Evolutionary conservation across 2,797 vertebrate species (phyloP).

Genomic region (Brachymystax lenok): DNA sequence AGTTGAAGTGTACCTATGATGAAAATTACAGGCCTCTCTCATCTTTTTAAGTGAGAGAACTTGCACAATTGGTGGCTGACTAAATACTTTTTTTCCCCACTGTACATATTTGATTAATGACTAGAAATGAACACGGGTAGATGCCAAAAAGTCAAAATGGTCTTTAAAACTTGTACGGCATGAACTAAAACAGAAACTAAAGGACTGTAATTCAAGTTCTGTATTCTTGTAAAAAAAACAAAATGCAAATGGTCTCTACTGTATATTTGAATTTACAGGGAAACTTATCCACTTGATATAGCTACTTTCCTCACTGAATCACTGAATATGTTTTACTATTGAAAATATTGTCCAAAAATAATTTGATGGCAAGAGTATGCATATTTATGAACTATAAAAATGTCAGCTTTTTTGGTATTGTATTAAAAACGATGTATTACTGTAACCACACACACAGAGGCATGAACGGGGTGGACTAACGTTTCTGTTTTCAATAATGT

Average conservation of each 20-base stretch:
- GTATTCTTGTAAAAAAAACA: not conserved
- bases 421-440: not conserved
- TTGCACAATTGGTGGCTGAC: too few species aligned
- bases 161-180: constrained; percentile 15
- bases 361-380: constrained; percentile 12
- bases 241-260: constrained; percentile 5
- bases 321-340: constrained; percentile 16
- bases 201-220: constrained; percentile 9
- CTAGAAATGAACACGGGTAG: not conserved
- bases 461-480: not conserved
- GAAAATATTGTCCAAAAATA: constrained; percentile 26
- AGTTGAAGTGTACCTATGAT: too few species aligned
- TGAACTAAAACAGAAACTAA: constrained; percentile 4
- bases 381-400: constrained; percentile 4
- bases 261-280: not conserved
- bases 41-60: too few species aligned
- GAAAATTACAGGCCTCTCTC: too few species aligned
- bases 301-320: constrained; percentile 11
- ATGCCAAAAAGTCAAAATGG: not conserved
- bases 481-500: constrained; percentile 6
- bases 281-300: not conserved
- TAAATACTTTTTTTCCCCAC: too few species aligned
- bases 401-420: not conserved
- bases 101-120: not conserved
- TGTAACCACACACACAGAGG: constrained; percentile 16